phyloP scores from a whole-genome alignment of 1,140 invertebrate genomes.

The Panonychus citri region DNA sequence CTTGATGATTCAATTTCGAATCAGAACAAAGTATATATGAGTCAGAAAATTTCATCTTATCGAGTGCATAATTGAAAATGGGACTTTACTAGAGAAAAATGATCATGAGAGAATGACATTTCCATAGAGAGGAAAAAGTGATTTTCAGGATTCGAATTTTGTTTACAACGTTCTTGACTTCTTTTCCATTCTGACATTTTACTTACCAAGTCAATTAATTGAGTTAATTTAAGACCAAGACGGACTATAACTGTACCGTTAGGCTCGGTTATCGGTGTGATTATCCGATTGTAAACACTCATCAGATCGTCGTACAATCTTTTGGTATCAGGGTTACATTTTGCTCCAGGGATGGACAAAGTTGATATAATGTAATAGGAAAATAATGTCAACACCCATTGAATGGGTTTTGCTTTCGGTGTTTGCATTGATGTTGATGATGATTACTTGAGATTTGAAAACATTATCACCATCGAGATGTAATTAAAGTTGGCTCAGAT shows the following conservation, averaged over 20 bases:
- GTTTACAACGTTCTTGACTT: too few relatives aligned
- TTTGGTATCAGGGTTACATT: constrained; percentile 16
- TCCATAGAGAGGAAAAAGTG: too few relatives aligned
- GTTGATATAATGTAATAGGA: not conserved
- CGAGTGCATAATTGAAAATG: too few relatives aligned
- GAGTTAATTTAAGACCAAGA: constrained; percentile 80
- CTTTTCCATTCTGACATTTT: not conserved
- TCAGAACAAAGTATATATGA: too few relatives aligned
- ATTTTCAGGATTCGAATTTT: too few relatives aligned
- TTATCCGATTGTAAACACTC: constrained; percentile 71
- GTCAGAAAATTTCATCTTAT: too few relatives aligned
- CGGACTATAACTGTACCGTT: constrained; percentile 83
- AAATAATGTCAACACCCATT: not conserved
- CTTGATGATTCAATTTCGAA: too few relatives aligned
- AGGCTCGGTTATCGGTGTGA: constrained; percentile 81
- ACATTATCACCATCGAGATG: not conserved
- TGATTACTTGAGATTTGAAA: not conserved
- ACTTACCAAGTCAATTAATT: constrained; percentile 94
- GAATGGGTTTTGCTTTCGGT: not conserved
- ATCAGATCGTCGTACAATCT: constrained; percentile 20
- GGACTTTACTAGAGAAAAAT: too few relatives aligned
- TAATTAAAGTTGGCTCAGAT: not conserved
- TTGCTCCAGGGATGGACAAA: not conserved
- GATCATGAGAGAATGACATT: too few relatives aligned
- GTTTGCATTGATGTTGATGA: not conserved